Base-by-base conservation (phyloP, 2,888 invertebrate species). In the Tenthredo scrophulariae region DNA sequence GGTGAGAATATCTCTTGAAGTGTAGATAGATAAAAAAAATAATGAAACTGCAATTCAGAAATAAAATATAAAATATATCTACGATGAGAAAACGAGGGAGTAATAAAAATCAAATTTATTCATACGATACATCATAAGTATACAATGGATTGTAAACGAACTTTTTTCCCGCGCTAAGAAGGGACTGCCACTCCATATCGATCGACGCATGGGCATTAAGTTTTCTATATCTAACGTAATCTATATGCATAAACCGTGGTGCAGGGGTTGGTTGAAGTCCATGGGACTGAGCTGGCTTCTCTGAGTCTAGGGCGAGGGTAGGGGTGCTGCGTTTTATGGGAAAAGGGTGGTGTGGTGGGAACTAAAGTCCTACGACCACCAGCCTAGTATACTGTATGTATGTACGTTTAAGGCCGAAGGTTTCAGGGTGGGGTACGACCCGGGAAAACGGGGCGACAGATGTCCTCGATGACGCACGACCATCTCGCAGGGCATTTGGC, bases 391-490 rank as follows among this genome's bases (percentile, higher is more conserved):
- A 67, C 15, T 67, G 67, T 46, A 46, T 46, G 46, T 46, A 46
- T 46, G 46, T 46, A 46, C 46, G 46, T 67, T 67, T 67, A 67
- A 9, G 29, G 65, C 18, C 67, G 29, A 84, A 33, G 62, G 84
- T 58, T 84, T 54, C 84, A 50, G 54, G 72, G 84, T 70, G 84
- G 72, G 84, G 74, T 40, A 43, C 29, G 85, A 50, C 37, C 79
- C 86, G 89, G 86, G 88, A 86, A 86, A 89, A 86, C 87, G 88
- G 90, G 89, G 87, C 89, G 90, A 89, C 90, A 90, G 90, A 90
- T 90, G 90, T 90, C 89, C 90, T 87, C 86, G 86, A 89, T 90
- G 90, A 90, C 90, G 90, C 90, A 90, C 83, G 43, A 40, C 83
- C 67, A 83, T 83, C 83, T 67, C 70, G 50, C 83, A 83, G 83